phyloP scores from a whole-genome alignment of 2,113 vertebrate species.

The Pontoporia blainvillei region DNA sequence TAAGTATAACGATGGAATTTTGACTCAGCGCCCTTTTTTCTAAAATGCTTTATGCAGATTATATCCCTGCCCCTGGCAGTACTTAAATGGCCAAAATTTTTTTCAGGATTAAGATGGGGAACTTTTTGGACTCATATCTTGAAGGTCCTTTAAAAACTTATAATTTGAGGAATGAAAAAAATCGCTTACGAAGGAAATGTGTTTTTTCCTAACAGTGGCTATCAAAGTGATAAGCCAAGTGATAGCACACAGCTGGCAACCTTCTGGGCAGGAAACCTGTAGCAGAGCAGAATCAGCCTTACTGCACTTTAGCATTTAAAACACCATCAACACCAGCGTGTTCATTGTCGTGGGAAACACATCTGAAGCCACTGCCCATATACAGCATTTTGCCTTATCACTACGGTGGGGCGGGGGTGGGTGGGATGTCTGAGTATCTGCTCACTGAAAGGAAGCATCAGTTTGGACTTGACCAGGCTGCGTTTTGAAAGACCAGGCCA shows the following conservation, averaged over 20 bases:
- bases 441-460: neutral
- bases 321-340: no score
- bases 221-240: neutral
- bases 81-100: neutral
- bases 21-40: neutral
- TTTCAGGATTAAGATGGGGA: neutral
- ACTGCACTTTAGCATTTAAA: neutral
- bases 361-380: neutral
- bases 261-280: neutral
- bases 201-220: neutral
- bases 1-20: neutral
- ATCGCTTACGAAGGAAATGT: neutral
- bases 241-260: fast-evolving
- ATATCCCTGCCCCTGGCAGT: neutral
- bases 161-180: neutral
- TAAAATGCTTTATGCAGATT: neutral
- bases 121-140: neutral
- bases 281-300: neutral
- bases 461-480: neutral
- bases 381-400: neutral
- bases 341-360: neutral
- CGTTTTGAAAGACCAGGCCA: neutral
- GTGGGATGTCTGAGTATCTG: neutral
- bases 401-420: neutral
- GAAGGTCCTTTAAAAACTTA: neutral